A percentile compares a stretch with the other conserved stretches of the same genome.
These are phyloP conservation scores for Gallinago solitaria DNA, from an alignment of 2,797 vertebrate species.

Conservation along the genomic window DNA sequence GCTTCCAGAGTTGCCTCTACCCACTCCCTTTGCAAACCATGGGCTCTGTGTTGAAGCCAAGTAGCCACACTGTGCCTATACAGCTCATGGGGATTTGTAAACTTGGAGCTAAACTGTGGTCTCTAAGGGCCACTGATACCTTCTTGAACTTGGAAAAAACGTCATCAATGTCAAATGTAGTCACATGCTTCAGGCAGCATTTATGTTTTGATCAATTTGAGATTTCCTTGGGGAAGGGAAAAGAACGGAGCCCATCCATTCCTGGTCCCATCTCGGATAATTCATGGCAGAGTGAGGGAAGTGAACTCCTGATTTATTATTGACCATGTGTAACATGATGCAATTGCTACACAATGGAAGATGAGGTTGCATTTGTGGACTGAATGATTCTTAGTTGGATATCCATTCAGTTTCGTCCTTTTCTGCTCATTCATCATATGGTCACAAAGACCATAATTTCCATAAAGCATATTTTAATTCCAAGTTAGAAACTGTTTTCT, in stretches of 20 bases:
- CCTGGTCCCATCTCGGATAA: not conserved
- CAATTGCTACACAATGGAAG: not conserved
- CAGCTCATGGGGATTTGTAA: not conserved
- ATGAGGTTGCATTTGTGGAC: not conserved
- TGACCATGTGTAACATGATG: not conserved
- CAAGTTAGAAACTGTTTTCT: not conserved
- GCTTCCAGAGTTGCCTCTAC: not conserved
- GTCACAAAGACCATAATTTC: not conserved
- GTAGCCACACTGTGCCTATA: not conserved
- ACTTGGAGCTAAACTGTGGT: not conserved
- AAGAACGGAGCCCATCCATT: not conserved
- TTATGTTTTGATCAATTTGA: not conserved
- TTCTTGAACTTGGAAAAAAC: not conserved
- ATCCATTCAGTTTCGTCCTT: not conserved
- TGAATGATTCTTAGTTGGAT: not conserved
- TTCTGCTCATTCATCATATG: not conserved
- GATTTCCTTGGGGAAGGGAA: not conserved
- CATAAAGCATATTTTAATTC: not conserved
- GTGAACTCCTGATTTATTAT: not conserved
- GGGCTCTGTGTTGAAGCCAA: fast-evolving
- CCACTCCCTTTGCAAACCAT: not conserved
- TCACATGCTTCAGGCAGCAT: not conserved
- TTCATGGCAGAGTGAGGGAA: not conserved
- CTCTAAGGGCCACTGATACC: not conserved
- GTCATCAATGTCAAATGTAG: not conserved